Evolutionary conservation across 2,797 vertebrate species (phyloP).

Genomic region (Sebastes baramenuke): DNA sequence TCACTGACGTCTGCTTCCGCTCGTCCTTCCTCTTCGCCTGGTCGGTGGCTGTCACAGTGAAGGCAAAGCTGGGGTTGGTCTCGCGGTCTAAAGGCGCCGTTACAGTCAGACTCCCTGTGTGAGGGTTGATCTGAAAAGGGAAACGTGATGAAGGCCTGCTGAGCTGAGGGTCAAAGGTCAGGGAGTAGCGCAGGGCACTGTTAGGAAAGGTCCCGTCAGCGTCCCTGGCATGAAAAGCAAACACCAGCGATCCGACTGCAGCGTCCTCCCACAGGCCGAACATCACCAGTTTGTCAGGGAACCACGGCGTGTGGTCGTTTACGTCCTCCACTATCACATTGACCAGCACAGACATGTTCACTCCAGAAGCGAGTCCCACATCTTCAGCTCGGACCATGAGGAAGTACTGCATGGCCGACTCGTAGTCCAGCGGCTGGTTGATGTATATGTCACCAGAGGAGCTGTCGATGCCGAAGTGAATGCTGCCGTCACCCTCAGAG

Average conservation of each 20-base stretch:
- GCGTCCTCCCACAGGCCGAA: constrained; percentile 87
- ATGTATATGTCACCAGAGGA: constrained; percentile 88
- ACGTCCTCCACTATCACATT: constrained; percentile 87
- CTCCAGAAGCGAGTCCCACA: constrained; percentile 53
- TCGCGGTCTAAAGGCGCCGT: constrained; percentile 86
- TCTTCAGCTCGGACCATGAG: constrained; percentile 83
- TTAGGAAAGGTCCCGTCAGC: constrained; percentile 88
- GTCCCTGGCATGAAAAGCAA: constrained; percentile 89
- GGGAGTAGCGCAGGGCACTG: constrained; percentile 86
- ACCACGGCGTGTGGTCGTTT: constrained; percentile 90
- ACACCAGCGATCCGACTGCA: constrained; percentile 81
- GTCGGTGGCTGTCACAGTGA: constrained; percentile 87
- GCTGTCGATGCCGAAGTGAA: constrained; percentile 86
- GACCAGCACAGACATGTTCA: constrained; percentile 82
- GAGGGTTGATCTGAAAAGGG: constrained; percentile 87
- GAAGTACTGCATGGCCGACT: constrained; percentile 83
- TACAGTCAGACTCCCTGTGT: constrained; percentile 84
- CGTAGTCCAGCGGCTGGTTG: constrained; percentile 90
- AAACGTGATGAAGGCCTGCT: constrained; percentile 30
- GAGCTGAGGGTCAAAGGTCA: constrained; percentile 67
- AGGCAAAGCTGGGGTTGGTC: constrained; percentile 64
- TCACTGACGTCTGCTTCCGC: constrained; percentile 75
- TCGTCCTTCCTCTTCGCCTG: constrained; percentile 80
- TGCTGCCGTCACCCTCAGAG: constrained; percentile 77
- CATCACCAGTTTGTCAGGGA: constrained; percentile 84